Evolutionary conservation across 1,140 invertebrate species (phyloP).

Genomic region (Tetramorium parvispinum): DNA sequence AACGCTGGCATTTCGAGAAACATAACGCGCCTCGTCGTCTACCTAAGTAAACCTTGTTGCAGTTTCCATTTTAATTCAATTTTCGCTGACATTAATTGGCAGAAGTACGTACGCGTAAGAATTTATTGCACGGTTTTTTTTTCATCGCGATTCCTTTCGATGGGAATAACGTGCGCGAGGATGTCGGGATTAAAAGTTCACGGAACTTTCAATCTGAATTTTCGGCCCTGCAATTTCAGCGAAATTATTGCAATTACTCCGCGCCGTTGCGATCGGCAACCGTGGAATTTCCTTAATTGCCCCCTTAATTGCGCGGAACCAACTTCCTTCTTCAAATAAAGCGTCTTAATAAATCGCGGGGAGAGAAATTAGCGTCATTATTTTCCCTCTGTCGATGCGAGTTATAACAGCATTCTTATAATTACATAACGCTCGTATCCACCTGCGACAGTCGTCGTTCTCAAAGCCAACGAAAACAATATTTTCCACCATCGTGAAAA

Average conservation of each 20-base stretch:
- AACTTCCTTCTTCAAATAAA: constrained; percentile 22
- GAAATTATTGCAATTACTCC: constrained; percentile 41
- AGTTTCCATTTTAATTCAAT: neutral
- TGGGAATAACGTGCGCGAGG: neutral
- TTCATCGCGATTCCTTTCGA: neutral
- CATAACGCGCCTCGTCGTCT: neutral
- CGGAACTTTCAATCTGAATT: constrained; percentile 27
- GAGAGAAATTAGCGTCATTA: constrained; percentile 27
- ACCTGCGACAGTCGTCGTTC: neutral
- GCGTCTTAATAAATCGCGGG: constrained; percentile 24
- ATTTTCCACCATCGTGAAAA: neutral
- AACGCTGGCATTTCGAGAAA: constrained; percentile 12
- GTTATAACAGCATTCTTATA: neutral
- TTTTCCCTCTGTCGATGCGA: neutral
- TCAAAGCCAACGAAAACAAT: neutral
- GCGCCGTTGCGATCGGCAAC: constrained; percentile 18
- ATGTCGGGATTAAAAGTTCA: constrained; percentile 35
- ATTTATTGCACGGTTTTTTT: neutral
- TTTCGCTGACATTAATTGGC: neutral
- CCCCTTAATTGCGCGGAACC: neutral
- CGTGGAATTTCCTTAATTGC: constrained; percentile 38
- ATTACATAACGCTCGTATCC: neutral
- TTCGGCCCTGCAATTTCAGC: constrained; percentile 10
- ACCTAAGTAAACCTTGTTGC: neutral
- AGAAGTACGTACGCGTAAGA: neutral